Base-by-base conservation (phyloP, 2,888 invertebrate genomes). In the Drosophila subquinaria region DNA sequence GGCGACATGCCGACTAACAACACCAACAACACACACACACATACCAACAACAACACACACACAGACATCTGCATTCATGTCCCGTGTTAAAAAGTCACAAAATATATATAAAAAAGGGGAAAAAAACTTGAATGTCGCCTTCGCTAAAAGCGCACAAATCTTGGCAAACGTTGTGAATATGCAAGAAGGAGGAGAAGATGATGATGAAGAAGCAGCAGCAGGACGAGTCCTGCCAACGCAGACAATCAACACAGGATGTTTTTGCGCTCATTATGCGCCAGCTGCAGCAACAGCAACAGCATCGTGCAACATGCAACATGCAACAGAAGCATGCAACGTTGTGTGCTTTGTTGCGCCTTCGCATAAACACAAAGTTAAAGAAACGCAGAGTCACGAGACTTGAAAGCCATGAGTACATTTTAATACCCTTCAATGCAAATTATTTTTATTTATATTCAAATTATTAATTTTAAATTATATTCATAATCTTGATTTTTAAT, bases 261-360 rank as follows among this genome's bases (percentile, higher is more conserved):
- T 86, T 86, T 84, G 79, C 87, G 76, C 85, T 86, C 89, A 86
- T 86, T 88, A 88, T 87, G 87, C 87, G 84, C 73, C 84, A 84
- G 86, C 86, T 88, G 84, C 75, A 84, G 69, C 68, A 66, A 67
- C 61, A 69, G 48, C 60, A 63, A 67, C 61, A 69, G 48, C 60
- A 63, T 48, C 67, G 66, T 48, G 43, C 42, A 38, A 27, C 60
- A 42, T 48, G 43, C 42, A 38, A 27, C 60, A 42, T 47, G 10
- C 55, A 57, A 23, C 23, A 23, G 23, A 23, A 23, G 47, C 70
- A 51, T 73, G 61, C 20, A 17, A 48, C 35, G 67, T 42, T 63
- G 75, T 72, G 81, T 71, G 59, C 65, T 85, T 82, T 85, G 82
- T 69, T 84, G 85, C 67, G 84, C 72, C 79, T 67, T 67, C 50